A percentile compares a stretch with the other conserved stretches of the same genome.
phyloP scores from a whole-genome alignment of 2,113 vertebrate genomes.

The Pygoscelis antarcticus region DNA sequence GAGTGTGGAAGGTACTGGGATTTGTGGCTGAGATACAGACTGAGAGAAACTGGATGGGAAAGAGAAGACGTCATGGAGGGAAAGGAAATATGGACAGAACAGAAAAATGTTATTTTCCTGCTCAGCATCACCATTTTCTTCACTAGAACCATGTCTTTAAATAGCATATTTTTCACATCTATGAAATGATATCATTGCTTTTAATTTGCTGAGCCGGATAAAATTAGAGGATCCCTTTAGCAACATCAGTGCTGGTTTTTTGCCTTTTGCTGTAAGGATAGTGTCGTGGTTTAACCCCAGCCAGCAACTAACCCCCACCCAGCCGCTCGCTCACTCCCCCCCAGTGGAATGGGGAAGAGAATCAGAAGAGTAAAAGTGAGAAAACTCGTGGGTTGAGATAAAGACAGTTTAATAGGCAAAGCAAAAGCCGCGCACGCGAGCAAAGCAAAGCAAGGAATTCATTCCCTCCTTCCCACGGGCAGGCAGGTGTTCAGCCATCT shows the following conservation, averaged over 20 bases:
- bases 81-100: background rate
- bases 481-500: too few relatives aligned
- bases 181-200: background rate
- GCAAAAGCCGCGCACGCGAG: too few relatives aligned
- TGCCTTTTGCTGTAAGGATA: background rate
- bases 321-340: too few relatives aligned
- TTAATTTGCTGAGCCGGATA: background rate
- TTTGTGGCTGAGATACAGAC: background rate
- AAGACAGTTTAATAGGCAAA: too few relatives aligned
- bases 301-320: too few relatives aligned
- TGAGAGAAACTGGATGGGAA: background rate
- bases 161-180: background rate
- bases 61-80: background rate
- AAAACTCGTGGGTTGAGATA: too few relatives aligned
- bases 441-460: too few relatives aligned
- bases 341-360: too few relatives aligned
- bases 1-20: background rate
- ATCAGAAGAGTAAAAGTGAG: too few relatives aligned
- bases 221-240: background rate
- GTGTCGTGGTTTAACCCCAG: too few relatives aligned
- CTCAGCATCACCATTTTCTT: background rate
- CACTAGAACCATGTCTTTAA: background rate
- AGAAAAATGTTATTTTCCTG: background rate
- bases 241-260: background rate
- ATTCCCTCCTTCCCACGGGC: too few relatives aligned